Evolutionary conservation across 2,797 vertebrate genomes (phyloP).

Genomic region (Halcyon chelicuti): DNA sequence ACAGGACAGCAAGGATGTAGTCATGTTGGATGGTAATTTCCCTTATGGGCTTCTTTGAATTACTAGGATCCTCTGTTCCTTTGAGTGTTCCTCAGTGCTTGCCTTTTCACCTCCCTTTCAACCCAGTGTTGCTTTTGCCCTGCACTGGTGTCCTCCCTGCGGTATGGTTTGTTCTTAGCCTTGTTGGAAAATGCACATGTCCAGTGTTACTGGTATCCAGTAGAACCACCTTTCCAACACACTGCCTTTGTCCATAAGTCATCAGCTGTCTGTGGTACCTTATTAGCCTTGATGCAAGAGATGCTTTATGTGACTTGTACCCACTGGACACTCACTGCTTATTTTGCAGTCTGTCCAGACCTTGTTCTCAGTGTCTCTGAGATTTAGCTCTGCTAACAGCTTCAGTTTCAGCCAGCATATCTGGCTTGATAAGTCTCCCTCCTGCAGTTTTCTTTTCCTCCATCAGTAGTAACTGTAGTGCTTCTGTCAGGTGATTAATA

Average conservation of each 20-base stretch:
- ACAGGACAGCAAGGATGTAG: slow-evolving; percentile 84
- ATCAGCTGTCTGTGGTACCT: not conserved
- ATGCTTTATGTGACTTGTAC: not conserved
- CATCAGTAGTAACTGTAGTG: not conserved
- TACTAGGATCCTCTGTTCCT: not conserved
- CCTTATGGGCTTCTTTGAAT: not conserved
- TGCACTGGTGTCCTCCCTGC: not conserved
- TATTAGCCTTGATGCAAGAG: not conserved
- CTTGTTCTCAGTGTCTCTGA: not conserved
- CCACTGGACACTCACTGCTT: not conserved
- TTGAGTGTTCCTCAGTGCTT: not conserved
- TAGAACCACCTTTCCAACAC: not conserved
- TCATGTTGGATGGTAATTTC: slow-evolving; percentile 86
- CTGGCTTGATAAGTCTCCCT: not conserved
- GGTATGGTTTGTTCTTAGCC: not conserved
- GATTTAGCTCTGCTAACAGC: not conserved
- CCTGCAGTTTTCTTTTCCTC: not conserved
- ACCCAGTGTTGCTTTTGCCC: not conserved
- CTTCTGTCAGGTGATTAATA: not conserved
- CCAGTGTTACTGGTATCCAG: not conserved
- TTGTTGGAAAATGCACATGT: not conserved
- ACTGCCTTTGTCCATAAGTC: not conserved
- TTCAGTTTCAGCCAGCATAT: not conserved
- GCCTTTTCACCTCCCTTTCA: not conserved
- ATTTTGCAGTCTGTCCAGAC: not conserved